Base-by-base conservation (phyloP, 2,113 vertebrate species). In the Mixornis gularis region DNA sequence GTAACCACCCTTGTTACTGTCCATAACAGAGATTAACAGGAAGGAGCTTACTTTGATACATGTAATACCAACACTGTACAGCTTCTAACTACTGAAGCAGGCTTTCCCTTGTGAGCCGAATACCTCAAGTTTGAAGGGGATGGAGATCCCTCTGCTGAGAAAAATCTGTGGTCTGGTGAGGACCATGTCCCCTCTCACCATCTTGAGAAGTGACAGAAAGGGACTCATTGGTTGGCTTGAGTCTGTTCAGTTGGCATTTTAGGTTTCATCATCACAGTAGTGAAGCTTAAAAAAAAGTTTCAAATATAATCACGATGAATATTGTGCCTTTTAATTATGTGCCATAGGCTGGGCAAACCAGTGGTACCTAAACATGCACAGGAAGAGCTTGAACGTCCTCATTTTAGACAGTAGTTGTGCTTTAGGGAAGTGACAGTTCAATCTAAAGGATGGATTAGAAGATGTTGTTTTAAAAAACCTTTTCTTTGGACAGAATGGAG, bases 101-200 rank as follows among this genome's bases (percentile, higher is more conserved):
- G 17, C 9, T 86, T 73, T 66, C 12, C 9, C 24, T 48, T 36
- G 32, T 63, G 59, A 88, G 36, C 55, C 17, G 32, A 74, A 55
- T 1, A 81, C 43, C 34, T 95, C 14, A 51, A 24, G 52, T n/a
- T 48, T 41, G 48, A 81, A 81, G 48, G 40, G n/a, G 15, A 22
- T 29, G 24, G 8, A 0, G 5, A 63, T n/a, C 34, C 6, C 25
- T 48, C 10, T 56, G 68, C 46, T 83, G 71, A 60, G 43, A 43
- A 80, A 30, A 26, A 59, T 9, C 4, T 0, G 0, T 8, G 53
- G 9, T 66, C 38, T 84, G 32, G 17, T 1, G 0, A 29, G 63
- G 20, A 14, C 22, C 26, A 5, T 26, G 41, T 60, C 19, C 63
- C 5, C 38, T 73, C 38, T 70, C 41, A 38, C 36, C 27, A 7